Conservation (phyloP, 2,797 vertebrate species). For the Chromis chromis region DNA sequence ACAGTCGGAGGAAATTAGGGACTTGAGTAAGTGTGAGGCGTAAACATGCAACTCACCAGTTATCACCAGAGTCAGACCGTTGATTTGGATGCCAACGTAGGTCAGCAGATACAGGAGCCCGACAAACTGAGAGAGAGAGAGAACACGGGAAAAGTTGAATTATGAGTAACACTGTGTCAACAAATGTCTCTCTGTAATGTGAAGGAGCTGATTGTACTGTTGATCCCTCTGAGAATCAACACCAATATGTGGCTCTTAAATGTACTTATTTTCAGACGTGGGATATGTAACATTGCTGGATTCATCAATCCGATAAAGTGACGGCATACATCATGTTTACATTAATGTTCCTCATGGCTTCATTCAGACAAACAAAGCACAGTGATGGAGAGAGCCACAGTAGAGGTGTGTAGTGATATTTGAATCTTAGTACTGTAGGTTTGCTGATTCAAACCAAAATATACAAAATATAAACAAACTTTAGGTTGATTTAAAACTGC, state of each 20-base stretch:
- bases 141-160: slow-evolving; percentile 9
- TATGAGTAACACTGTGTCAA: background rate
- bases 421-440: too few relatives aligned
- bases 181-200: background rate
- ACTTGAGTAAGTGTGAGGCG: background rate
- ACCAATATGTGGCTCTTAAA: background rate
- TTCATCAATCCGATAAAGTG: too few relatives aligned
- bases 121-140: slow-evolving; percentile 83
- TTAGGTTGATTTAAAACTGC: too few relatives aligned
- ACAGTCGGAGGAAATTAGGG: background rate
- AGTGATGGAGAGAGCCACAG: too few relatives aligned
- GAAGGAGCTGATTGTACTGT: background rate
- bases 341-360: too few relatives aligned
- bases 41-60: slow-evolving; percentile 81
- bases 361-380: too few relatives aligned
- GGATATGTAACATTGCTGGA: too few relatives aligned
- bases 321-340: too few relatives aligned
- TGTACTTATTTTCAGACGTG: too few relatives aligned
- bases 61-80: slow-evolving; percentile 91
- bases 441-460: too few relatives aligned
- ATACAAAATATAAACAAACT: too few relatives aligned
- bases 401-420: too few relatives aligned
- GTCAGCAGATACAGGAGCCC: slow-evolving; percentile 91
- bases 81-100: slow-evolving; percentile 88
- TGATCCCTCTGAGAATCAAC: slow-evolving; percentile 1